Evolutionary conservation across 2,113 vertebrate genomes (phyloP).

Genomic region (Ceuthmochares aereus): DNA sequence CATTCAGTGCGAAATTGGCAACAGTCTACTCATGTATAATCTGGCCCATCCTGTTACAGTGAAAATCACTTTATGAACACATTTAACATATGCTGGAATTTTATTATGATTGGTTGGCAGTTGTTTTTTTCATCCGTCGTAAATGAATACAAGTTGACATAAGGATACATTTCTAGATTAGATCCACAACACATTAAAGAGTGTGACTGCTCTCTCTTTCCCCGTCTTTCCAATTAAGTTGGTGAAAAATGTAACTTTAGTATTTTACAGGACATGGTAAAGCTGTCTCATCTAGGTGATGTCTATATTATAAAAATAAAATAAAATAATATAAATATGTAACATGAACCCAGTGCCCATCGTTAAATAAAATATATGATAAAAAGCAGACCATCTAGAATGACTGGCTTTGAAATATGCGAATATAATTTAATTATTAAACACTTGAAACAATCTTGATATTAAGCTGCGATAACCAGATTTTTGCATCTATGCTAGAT

Average conservation of each 20-base stretch:
- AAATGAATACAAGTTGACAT: conserved; percentile 64
- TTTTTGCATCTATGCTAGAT: conserved; percentile 77
- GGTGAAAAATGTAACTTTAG: conserved; percentile 80
- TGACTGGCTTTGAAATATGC: conserved; percentile 77
- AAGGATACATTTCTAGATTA: conserved; percentile 69
- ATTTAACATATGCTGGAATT: conserved; percentile 51
- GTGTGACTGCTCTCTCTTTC: conserved; percentile 67
- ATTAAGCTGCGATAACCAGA: conserved; percentile 72
- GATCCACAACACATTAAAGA: conserved; percentile 67
- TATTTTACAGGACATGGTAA: conserved; percentile 81
- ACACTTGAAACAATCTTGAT: conserved; percentile 76
- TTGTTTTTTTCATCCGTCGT: conserved; percentile 51
- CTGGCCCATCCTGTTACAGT: conserved; percentile 47
- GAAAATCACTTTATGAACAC: conserved; percentile 59
- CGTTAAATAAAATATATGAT: conserved; percentile 81
- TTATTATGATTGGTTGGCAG: conserved; percentile 53
- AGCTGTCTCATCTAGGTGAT: conserved; percentile 82
- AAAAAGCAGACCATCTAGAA: conserved; percentile 80
- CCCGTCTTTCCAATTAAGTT: conserved; percentile 75
- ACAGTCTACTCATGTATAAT: conserved; percentile 15
- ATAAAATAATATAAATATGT: conserved; percentile 84
- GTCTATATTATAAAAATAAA: conserved; percentile 86
- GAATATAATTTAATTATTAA: conserved; percentile 82
- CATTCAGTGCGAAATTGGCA: neutral
- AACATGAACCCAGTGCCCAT: conserved; percentile 82